Base-by-base conservation (phyloP, 2,888 invertebrate genomes). In the Tachina grossa region DNA sequence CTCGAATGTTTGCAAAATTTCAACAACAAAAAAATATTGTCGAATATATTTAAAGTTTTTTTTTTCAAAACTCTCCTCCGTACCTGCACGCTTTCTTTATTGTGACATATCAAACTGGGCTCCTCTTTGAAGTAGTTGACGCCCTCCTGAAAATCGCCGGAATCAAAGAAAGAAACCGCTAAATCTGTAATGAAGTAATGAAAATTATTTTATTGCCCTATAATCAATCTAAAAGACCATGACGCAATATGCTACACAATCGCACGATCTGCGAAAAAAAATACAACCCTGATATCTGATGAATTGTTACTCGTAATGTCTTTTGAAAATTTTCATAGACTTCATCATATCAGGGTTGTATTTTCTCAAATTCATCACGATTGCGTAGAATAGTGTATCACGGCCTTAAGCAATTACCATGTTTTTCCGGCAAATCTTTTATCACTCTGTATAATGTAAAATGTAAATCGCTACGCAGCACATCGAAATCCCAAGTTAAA, bases 401-500 rank as follows among this genome's bases (percentile, higher is more conserved):
- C 31, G 31, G 31, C 31, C 31, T 31, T 31, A 31, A 31, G 5
- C 31, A 31, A 31, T 59, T 31, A 93, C 93, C 92, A 88, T 89
- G 89, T 84, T 91, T 92, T 19, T 89, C 88, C 16, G 91, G 91
- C 85, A 91, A 84, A 51, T 91, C 90, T 65, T 89, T 90, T 41
- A 90, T 91, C 51, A 92, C 90, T 41, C 92, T 89, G 90, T 93
- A 95, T 65, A 98, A 95, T 9, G 96, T 95, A 93, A 98, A 98
- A 86, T 96, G 95, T 88, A 98, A 95, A 92, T 97, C 97, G 90
- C 97, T 97, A 39, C 97, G 95, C 92, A 98, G 94, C 74, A 98
- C 97, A 93, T 98, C 98, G 93, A 98, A 98, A 93, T 98, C 98
- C 98, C 98, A 98, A 39, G 98, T 98, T 61, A 98, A 94, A 83